phyloP scores from a whole-genome alignment of 2,888 invertebrate species.

The Drosophila affinis region DNA sequence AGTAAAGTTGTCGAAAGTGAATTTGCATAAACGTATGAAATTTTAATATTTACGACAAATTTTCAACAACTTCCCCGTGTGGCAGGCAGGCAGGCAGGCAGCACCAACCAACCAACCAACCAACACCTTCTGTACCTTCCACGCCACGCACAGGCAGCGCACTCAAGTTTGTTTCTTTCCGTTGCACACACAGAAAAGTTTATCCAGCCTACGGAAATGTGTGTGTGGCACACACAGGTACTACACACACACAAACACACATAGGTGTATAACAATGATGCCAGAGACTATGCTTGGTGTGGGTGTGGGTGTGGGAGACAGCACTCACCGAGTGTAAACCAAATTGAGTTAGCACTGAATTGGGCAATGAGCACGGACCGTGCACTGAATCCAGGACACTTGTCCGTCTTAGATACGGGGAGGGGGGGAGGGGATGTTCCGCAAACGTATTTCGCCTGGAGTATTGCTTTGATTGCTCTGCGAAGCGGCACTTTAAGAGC shows the following conservation, averaged over 20 bases:
- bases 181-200: slow-evolving; percentile 25
- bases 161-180: slow-evolving; percentile 19
- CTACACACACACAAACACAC: too few relatives aligned
- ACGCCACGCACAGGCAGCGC: slow-evolving; percentile 7
- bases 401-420: background rate
- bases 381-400: slow-evolving; percentile 8
- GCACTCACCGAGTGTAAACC: slow-evolving; percentile 44
- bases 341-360: slow-evolving; percentile 60
- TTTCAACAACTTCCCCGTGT: slow-evolving; percentile 49
- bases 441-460: background rate
- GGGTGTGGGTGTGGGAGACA: slow-evolving; percentile 13
- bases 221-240: background rate
- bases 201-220: slow-evolving; percentile 18
- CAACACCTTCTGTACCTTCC: background rate
- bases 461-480: too few relatives aligned
- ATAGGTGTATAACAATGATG: slow-evolving; percentile 21
- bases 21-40: slow-evolving; percentile 77
- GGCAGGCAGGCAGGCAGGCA: background rate
- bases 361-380: slow-evolving; percentile 34
- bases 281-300: background rate
- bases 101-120: too few relatives aligned
- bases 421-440: background rate
- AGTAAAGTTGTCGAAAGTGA: slow-evolving; percentile 74
- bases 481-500: too few relatives aligned
- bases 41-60: slow-evolving; percentile 77